phyloP scores from a whole-genome alignment of 2,113 vertebrate genomes.

The Onychostruthus taczanowskii region DNA sequence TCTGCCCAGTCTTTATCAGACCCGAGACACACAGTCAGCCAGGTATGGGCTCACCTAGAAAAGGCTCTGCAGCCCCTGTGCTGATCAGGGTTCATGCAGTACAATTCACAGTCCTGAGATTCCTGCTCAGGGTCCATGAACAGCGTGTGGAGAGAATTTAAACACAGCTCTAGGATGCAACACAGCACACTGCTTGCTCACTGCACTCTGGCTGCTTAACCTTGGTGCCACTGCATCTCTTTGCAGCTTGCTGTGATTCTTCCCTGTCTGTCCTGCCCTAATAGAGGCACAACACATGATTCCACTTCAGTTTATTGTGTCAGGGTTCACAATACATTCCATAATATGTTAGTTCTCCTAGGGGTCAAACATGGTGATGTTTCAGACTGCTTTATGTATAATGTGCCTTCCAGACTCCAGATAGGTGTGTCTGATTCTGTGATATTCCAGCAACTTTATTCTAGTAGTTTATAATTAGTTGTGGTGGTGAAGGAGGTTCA shows the following conservation, averaged over 20 bases:
- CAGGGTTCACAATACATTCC: neutral
- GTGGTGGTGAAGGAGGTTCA: neutral
- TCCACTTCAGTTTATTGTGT: neutral
- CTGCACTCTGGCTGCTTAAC: neutral
- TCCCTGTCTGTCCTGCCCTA: neutral
- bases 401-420: neutral
- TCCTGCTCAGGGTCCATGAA: neutral
- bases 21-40: neutral
- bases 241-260: neutral
- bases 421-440: neutral
- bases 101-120: neutral
- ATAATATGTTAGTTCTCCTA: neutral
- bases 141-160: neutral
- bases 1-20: neutral
- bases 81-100: neutral
- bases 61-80: neutral
- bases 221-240: neutral
- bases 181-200: neutral
- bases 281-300: neutral
- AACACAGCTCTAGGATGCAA: neutral
- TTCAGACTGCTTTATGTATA: neutral
- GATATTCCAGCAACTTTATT: neutral
- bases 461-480: neutral
- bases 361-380: neutral
- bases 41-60: neutral